phyloP scores from a whole-genome alignment of 2,797 vertebrate genomes.

The Rhabdomys pumilio region DNA sequence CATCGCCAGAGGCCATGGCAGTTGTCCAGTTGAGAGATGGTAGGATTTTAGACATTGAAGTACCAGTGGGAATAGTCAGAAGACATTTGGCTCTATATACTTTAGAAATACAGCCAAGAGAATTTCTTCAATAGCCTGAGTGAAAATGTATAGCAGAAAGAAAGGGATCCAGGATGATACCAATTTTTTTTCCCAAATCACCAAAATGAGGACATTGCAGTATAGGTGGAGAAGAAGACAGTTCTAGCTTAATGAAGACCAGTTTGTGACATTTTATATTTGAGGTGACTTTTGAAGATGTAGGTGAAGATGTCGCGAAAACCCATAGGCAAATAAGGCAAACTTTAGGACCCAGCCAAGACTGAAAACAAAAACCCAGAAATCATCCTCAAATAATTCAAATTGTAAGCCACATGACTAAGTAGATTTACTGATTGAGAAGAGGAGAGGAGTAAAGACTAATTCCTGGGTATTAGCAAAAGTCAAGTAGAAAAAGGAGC shows the following conservation, averaged over 20 bases:
- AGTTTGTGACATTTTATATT: conserved; percentile 6
- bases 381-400: conserved; percentile 23
- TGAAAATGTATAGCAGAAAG: conserved; percentile 36
- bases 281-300: background rate
- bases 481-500: background rate
- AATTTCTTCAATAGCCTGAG: conserved; percentile 57
- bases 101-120: conserved; percentile 56
- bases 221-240: background rate
- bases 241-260: background rate
- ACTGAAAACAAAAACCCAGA: background rate
- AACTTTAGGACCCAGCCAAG: background rate
- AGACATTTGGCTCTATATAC: conserved; percentile 60
- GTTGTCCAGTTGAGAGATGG: conserved; percentile 57
- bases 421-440: background rate
- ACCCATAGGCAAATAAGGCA: background rate
- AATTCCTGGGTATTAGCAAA: background rate
- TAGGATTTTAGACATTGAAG: conserved; percentile 27
- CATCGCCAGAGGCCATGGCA: conserved; percentile 61
- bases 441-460: background rate
- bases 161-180: background rate
- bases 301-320: background rate
- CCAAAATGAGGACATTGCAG: background rate
- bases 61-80: conserved; percentile 9
- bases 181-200: conserved; percentile 49
- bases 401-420: background rate